Percentiles rank a stretch among this genome's conserved stretches.
Evolutionary conservation across 1,140 invertebrate species (phyloP).

Genomic region (Argopecten irradians): DNA sequence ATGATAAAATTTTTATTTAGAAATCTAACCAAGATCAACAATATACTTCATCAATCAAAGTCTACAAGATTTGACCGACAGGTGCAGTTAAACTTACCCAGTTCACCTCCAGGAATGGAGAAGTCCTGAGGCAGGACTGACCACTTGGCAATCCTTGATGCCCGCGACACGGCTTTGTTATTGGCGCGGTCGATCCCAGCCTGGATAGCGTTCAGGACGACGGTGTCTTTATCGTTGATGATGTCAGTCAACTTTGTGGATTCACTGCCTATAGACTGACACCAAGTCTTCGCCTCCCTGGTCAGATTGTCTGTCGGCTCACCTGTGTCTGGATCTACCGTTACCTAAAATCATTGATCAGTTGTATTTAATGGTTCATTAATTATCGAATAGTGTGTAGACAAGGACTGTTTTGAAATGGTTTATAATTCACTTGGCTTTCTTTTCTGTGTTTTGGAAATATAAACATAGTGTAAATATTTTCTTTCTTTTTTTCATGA

Average conservation of each 20-base stretch:
- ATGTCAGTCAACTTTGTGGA: slow-evolving; percentile 60
- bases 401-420: too few species aligned
- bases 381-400: too few species aligned
- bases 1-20: neutral
- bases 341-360: slow-evolving; percentile 81
- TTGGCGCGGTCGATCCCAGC: slow-evolving; percentile 88
- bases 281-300: slow-evolving; percentile 54
- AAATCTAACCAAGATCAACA: too few species aligned
- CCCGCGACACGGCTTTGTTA: slow-evolving; percentile 88
- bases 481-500: too few species aligned
- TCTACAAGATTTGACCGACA: too few species aligned
- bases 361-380: too few species aligned
- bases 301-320: slow-evolving; percentile 60
- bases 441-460: too few species aligned
- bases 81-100: slow-evolving; percentile 85
- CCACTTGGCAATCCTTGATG: slow-evolving; percentile 94
- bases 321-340: slow-evolving; percentile 76
- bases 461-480: too few species aligned
- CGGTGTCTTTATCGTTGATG: slow-evolving; percentile 48
- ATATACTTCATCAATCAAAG: too few species aligned
- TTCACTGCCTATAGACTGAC: slow-evolving; percentile 51
- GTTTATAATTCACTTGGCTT: too few species aligned
- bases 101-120: slow-evolving; percentile 91
- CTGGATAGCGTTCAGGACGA: slow-evolving; percentile 76
- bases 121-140: slow-evolving; percentile 90